phyloP scores from a whole-genome alignment of 2,113 vertebrate genomes.

The Ciconia maguari region DNA sequence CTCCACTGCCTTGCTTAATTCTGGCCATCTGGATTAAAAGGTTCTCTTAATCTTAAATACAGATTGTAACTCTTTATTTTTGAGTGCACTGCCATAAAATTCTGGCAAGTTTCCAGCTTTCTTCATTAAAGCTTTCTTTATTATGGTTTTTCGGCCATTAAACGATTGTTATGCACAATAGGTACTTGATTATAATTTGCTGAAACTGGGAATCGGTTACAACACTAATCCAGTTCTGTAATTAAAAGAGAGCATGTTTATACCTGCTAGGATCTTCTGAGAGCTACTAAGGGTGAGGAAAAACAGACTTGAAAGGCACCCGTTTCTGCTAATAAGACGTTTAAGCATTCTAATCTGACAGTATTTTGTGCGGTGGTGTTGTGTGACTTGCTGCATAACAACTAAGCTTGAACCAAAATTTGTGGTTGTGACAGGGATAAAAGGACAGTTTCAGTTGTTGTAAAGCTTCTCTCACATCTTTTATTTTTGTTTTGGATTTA shows the following conservation, averaged over 20 bases:
- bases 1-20: conserved; percentile 66
- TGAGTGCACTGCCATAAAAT: conserved; percentile 69
- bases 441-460: background rate
- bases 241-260: conserved; percentile 85
- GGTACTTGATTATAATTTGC: conserved; percentile 80
- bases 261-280: conserved; percentile 78
- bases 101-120: conserved; percentile 71
- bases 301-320: conserved; percentile 5
- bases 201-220: conserved; percentile 75
- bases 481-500: background rate
- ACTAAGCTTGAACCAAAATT: background rate
- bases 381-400: background rate
- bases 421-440: background rate
- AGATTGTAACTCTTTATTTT: conserved; percentile 73
- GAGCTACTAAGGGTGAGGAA: conserved; percentile 20
- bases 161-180: conserved; percentile 67
- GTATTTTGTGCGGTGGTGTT: background rate
- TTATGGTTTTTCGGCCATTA: conserved; percentile 70
- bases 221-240: conserved; percentile 73
- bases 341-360: background rate
- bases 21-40: conserved; percentile 74
- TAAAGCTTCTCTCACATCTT: background rate
- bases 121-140: conserved; percentile 76
- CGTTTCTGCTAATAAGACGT: background rate
- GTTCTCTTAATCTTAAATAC: conserved; percentile 73